phyloP scores from a whole-genome alignment of 2,888 invertebrate species.

The Cepaea hortensis region DNA sequence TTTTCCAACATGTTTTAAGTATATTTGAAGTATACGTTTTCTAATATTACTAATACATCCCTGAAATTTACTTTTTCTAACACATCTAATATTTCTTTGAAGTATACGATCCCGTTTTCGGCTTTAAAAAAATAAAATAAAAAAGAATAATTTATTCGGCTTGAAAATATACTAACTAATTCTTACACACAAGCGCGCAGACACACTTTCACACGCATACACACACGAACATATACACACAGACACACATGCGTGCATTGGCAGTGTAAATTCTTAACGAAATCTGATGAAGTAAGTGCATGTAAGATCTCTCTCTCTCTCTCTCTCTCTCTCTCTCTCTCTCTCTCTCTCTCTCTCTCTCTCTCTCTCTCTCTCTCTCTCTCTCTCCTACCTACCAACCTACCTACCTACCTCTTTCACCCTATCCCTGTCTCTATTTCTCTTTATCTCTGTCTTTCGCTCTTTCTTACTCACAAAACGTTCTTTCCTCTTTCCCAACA shows the following conservation, averaged over 20 bases:
- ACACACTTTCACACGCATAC: neutral
- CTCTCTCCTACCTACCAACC: neutral
- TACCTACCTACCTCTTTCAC: neutral
- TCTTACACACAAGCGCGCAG: neutral
- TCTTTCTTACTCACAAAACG: neutral
- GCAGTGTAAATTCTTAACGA: neutral
- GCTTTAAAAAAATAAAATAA: no score
- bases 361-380: neutral
- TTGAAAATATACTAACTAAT: no score
- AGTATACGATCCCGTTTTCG: no score
- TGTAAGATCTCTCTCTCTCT: neutral
- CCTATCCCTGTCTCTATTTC: neutral
- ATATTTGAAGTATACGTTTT: no score
- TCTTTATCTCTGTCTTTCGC: neutral
- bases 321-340: neutral
- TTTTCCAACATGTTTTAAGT: no score
- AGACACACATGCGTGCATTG: neutral
- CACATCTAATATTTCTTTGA: no score
- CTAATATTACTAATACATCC: no score
- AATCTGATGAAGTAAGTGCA: neutral
- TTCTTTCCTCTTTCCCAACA: neutral
- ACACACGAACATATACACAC: neutral
- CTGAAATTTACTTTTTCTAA: no score
- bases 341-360: neutral
- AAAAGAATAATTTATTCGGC: no score